A percentile compares a stretch with the other conserved stretches of the same genome.
Conservation (phyloP, 1,140 invertebrate genomes). For the Sarcophaga peregrina region DNA sequence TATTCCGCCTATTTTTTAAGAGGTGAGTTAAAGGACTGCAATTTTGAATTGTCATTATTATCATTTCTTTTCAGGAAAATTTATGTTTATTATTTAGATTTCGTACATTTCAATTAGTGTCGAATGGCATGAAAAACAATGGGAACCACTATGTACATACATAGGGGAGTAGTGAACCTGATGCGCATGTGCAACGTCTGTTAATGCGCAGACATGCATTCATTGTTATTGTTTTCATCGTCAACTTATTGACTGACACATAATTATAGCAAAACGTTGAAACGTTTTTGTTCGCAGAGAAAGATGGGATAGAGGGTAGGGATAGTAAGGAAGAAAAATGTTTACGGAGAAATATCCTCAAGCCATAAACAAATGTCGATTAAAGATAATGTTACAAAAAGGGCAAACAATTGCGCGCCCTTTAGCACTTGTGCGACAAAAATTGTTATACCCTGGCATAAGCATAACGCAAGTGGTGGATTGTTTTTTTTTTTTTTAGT, state of each 20-base stretch:
- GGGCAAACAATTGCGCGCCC: constrained; percentile 38
- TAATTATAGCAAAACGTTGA: constrained; percentile 31
- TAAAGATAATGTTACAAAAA: constrained; percentile 36
- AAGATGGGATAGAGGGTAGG: background rate
- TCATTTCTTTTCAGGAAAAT: background rate
- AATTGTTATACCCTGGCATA: background rate
- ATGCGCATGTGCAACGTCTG: constrained; percentile 25
- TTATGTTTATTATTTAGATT: constrained; percentile 34
- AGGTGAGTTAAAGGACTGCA: background rate
- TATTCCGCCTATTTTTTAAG: background rate
- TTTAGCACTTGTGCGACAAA: constrained; percentile 33
- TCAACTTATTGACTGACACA: constrained; percentile 21
- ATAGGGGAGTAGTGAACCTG: background rate
- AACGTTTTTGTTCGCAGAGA: background rate
- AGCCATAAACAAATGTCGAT: constrained; percentile 33
- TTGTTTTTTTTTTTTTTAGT: background rate
- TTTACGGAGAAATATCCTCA: constrained; percentile 7
- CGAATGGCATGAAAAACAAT: background rate
- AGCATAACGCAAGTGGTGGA: background rate
- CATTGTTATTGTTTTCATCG: background rate
- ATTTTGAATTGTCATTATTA: constrained; percentile 7
- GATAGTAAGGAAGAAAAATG: background rate
- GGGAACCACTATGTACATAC: background rate
- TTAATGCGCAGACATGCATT: background rate
- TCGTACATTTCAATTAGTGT: constrained; percentile 36